Evolutionary conservation across 2,113 vertebrate genomes (phyloP), one percentile per base, ranked within the genome.

Genomic region (Brachyistius frenatus): DNA sequence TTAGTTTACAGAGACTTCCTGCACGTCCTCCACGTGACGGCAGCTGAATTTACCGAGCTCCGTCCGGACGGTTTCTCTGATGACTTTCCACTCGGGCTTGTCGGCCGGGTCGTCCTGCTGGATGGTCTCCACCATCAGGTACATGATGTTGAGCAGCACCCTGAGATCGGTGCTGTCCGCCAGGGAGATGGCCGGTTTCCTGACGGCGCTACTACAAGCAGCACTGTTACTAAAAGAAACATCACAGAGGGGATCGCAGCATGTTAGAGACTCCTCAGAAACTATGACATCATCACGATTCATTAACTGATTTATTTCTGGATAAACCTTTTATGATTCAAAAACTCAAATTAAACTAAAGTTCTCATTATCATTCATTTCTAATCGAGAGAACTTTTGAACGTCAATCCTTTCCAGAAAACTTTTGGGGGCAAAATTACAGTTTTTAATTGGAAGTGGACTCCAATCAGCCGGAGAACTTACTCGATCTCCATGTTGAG

Each of bases 401-500:
- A 66, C 32, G 35, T 41, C 23, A 41, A 16, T 36, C 7, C 10
- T 35, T 65, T 74, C 5, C 2, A 44, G 41, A 44, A 44, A 44
- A 11, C 13, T 44, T 44, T 9, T 44, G 23, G 23, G 23, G 23
- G 23, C 23, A 23, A 44, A 44, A 54, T 1, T n/a, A 31, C 1
- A 3, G 1, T 13, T 49, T 44, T 36, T 1, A 33, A 55, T 56
- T 30, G 77, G 11, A 14, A 16, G 49, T 13, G 35, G 23, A 35
- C 32, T 52, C 54, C 57, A 63, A 81, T 66, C 31, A 8, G 16
- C 53, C 23, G 2, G 4, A 64, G 5, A 61, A 93, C 96, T 93
- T 94, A 99, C 98, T 99, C 98, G 0, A 99, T 98, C 87, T 99
- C 98, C 98, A 99, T 99, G 95, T 98, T 99, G 61, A 99, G 96